Evolutionary conservation across 2,888 invertebrate species (phyloP).

Genomic region (Andrena dorsata): DNA sequence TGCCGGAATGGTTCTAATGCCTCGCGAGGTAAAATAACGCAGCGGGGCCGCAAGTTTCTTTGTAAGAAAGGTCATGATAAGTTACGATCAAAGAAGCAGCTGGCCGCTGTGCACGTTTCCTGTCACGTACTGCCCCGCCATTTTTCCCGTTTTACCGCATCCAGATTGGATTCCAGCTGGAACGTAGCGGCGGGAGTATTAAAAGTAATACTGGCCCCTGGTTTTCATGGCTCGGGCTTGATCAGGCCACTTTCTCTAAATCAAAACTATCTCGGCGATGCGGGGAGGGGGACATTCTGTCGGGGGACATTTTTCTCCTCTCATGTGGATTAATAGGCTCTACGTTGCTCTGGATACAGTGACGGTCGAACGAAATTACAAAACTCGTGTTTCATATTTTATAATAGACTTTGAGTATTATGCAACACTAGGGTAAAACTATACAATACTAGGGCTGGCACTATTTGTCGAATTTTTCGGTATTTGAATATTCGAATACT

Average conservation of each 20-base stretch:
- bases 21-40: slow-evolving; percentile 13
- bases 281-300: too few species aligned
- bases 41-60: slow-evolving; percentile 18
- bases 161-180: slow-evolving; percentile 47
- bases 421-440: too few species aligned
- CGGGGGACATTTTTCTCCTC: neutral
- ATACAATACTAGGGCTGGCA: too few species aligned
- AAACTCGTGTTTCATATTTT: neutral
- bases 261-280: neutral
- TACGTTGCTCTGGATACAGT: neutral
- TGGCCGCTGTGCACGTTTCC: slow-evolving; percentile 38
- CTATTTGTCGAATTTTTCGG: too few species aligned
- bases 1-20: neutral
- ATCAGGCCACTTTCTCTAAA: neutral
- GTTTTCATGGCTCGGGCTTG: neutral
- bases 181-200: slow-evolving; percentile 26
- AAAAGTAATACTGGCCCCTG: slow-evolving; percentile 36
- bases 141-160: slow-evolving; percentile 43
- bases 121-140: slow-evolving; percentile 47
- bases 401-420: too few species aligned
- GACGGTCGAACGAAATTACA: neutral
- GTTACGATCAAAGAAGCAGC: slow-evolving; percentile 50
- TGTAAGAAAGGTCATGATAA: slow-evolving; percentile 60
- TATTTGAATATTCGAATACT: too few species aligned
- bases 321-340: neutral